Evolutionary conservation across 2,888 invertebrate species (phyloP).

Genomic region (Nowickia ferox): DNA sequence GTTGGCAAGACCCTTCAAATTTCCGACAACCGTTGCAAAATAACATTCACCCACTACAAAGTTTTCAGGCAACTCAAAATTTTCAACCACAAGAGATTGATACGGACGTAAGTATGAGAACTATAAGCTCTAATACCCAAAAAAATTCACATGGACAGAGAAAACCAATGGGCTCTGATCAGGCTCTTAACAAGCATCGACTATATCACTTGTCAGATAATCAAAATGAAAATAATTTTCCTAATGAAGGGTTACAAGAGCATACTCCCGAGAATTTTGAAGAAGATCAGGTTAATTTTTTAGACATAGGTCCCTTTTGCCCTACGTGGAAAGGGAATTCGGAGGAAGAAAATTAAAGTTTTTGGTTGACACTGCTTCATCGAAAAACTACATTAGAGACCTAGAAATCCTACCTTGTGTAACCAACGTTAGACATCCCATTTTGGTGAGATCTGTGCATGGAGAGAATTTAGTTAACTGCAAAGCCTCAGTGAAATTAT

Average conservation of each 20-base stretch:
- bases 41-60: background rate
- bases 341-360: slow-evolving; percentile 1
- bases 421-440: background rate
- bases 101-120: background rate
- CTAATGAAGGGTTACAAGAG: background rate
- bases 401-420: background rate
- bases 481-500: background rate
- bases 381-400: slow-evolving; percentile 21
- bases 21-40: background rate
- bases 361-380: no score
- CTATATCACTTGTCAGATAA: slow-evolving; percentile 3
- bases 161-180: background rate
- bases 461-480: background rate
- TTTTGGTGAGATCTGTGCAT: background rate
- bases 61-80: background rate
- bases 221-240: background rate
- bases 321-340: slow-evolving; percentile 26
- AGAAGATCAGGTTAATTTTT: slow-evolving; percentile 22
- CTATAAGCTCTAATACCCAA: no score
- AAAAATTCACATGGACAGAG: background rate
- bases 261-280: background rate
- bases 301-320: slow-evolving; percentile 26
- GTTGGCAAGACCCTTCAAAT: background rate
- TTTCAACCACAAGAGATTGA: background rate
- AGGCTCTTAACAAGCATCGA: background rate